These are phyloP conservation scores for Platycheirus albimanus DNA, from an alignment of 2,888 invertebrate genomes.

Conservation along the genomic window DNA sequence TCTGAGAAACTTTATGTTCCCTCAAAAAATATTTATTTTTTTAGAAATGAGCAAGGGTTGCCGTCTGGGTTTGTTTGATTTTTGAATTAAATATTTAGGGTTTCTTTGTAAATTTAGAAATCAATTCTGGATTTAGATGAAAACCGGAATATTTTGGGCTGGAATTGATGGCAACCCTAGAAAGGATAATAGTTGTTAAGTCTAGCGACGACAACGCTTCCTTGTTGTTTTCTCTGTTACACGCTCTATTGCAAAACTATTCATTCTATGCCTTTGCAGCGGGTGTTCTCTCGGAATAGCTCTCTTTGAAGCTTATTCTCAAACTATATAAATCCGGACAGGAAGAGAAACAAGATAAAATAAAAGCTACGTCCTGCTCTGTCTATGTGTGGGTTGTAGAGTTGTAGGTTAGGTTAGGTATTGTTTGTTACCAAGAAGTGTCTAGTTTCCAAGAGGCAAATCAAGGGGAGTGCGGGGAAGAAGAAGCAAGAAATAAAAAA, in stretches of 20 bases:
- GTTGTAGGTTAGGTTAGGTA: neutral
- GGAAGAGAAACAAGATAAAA: slow-evolving; percentile 22
- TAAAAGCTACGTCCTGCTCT: neutral
- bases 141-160: too few relatives aligned
- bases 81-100: neutral
- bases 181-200: neutral
- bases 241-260: slow-evolving; percentile 54
- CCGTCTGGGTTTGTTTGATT: neutral
- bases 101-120: neutral
- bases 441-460: slow-evolving; percentile 48
- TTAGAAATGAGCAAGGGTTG: neutral
- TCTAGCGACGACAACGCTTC: slow-evolving; percentile 38
- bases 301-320: slow-evolving; percentile 31
- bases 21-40: neutral
- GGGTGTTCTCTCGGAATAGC: neutral
- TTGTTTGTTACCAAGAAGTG: slow-evolving; percentile 33
- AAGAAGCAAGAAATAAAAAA: neutral
- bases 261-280: slow-evolving; percentile 16
- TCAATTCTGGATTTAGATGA: too few relatives aligned
- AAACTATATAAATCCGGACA: slow-evolving; percentile 59
- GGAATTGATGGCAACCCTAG: neutral
- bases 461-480: neutral
- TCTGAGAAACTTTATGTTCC: slow-evolving; percentile 4
- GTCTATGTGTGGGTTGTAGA: slow-evolving; percentile 1
- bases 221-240: slow-evolving; percentile 59